Percentiles rank a stretch among this genome's conserved stretches.
Evolutionary conservation across 2,797 vertebrate species (phyloP).

Genomic region (Anguilla megastoma): DNA sequence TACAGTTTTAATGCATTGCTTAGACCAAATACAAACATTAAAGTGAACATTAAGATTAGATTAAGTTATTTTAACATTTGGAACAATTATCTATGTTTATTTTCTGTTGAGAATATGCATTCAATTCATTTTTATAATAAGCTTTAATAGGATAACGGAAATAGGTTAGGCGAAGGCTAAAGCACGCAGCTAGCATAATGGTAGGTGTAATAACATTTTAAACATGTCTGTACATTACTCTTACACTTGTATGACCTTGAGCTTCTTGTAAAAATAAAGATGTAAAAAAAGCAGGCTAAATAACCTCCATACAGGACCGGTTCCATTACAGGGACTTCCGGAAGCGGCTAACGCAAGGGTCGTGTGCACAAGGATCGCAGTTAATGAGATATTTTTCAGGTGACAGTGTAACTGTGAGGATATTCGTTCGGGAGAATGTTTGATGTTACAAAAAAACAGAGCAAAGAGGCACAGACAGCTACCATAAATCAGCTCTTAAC

Average conservation of each 20-base stretch:
- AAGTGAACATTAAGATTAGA: neutral
- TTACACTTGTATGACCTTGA: neutral
- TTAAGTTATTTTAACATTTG: neutral
- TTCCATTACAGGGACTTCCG: neutral
- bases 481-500: slow-evolving; percentile 60
- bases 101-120: neutral
- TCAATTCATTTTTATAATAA: neutral
- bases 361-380: neutral
- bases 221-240: neutral
- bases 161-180: neutral
- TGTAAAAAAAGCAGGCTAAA: neutral
- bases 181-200: neutral
- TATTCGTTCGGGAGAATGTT: slow-evolving; percentile 27
- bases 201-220: neutral
- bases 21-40: neutral
- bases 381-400: neutral
- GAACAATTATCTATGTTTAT: neutral
- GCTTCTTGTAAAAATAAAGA: neutral
- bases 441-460: slow-evolving; percentile 22
- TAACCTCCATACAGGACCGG: neutral
- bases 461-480: slow-evolving; percentile 36
- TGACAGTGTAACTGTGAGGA: neutral
- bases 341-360: too few species aligned
- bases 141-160: neutral
- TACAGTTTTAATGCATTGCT: neutral